Conservation (phyloP, 2,888 invertebrate species). For the Ichneumon xanthorius region DNA sequence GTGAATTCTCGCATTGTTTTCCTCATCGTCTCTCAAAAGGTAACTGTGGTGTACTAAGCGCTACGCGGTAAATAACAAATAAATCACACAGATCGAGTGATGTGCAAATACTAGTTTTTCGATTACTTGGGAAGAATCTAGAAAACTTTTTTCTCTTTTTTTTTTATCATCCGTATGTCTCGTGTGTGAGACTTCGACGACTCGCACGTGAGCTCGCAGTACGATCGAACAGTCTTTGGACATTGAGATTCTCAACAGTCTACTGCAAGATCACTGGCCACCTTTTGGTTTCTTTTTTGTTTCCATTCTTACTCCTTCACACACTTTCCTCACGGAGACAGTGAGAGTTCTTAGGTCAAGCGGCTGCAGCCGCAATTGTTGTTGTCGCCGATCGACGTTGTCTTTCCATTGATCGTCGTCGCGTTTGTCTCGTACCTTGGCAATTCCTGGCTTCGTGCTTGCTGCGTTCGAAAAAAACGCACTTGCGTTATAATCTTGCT, state of each 20-base stretch:
- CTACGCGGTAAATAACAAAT: constrained; percentile 61
- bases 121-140: constrained; percentile 57
- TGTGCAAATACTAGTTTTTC: constrained; percentile 58
- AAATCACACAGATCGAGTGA: constrained; percentile 62
- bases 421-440: constrained; percentile 91
- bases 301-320: not conserved
- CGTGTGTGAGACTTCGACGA: constrained; percentile 14
- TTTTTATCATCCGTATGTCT: not conserved
- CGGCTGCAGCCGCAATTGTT: constrained; percentile 87
- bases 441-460: constrained; percentile 94
- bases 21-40: constrained; percentile 46
- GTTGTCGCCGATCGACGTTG: constrained; percentile 89
- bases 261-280: constrained; percentile 19
- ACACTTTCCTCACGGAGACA: constrained; percentile 28
- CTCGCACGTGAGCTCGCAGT: constrained; percentile 7
- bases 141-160: constrained; percentile 49
- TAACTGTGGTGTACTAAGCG: constrained; percentile 60
- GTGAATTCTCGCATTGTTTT: constrained; percentile 19
- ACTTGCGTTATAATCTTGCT: constrained; percentile 1
- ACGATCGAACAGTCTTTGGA: constrained; percentile 5
- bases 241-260: constrained; percentile 8
- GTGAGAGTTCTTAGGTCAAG: constrained; percentile 79
- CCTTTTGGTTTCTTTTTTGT: constrained; percentile 30
- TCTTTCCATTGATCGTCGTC: constrained; percentile 90
- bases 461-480: constrained; percentile 85